Evolutionary conservation across 2,797 vertebrate species (phyloP), one percentile per base, ranked within the genome.

Genomic region (Coregonus ussuriensis): DNA sequence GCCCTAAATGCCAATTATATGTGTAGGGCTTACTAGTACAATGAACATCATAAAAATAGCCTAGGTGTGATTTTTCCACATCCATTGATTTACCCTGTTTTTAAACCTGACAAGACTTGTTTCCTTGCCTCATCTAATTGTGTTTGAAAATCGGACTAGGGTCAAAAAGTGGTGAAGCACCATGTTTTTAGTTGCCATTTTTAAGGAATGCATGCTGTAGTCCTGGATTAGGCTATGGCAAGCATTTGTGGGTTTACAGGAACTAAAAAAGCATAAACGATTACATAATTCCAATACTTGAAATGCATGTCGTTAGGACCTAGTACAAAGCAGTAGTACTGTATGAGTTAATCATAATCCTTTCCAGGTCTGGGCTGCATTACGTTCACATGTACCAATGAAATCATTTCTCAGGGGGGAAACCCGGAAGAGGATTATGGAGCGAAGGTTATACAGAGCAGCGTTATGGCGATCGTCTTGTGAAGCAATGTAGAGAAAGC

Each of bases 401-500:
- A 71, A 25, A 67, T 80, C 69, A 77, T 76, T 84, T 87, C 54
- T 47, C 11, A 79, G 83, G 82, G 25, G 25, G 89, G 78, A 86
- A 90, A 88, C 88, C 90, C 92, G 91, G 93, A 93, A 93, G 89
- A 84, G 0, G 41, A 47, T 47, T 47, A 47, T 47, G 41, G 41
- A 47, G 70, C n/a, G 41, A 31, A 41, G 74, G 18, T 63, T 2
- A 15, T 25, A 25, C 3, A 21, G 35, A 35, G 52, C 33, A 76
- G 18, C 66, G 35, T 76, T 69, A 29, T 76, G 13, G 52, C 67
- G 74, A 53, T 51, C 3, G 37, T 41, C 6, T 70, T 70, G 35
- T 37, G 6, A 68, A 18, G 66, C 5, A 29, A 15, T 68, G 4
- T 68, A 68, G 31, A 15, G 2, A 35, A 6, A 68, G 6, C 15